Percentiles rank a stretch among this genome's conserved stretches.
Conservation (phyloP, 2,888 invertebrate genomes). For the Malacosoma neustria region DNA sequence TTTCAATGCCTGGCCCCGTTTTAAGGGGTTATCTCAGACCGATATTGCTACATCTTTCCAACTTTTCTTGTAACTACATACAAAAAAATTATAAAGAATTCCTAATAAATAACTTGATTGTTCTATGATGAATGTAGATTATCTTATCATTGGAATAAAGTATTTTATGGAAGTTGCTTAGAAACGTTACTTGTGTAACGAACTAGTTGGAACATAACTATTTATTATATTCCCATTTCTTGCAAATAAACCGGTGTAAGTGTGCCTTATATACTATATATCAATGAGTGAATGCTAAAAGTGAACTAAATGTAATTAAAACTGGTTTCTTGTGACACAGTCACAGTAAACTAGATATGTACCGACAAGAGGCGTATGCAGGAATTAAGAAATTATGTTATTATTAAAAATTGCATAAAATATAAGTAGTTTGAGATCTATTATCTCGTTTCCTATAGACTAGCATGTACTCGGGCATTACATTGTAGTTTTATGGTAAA, state of each 20-base stretch:
- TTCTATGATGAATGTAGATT: no score
- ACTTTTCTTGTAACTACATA: no score
- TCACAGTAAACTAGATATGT: conserved; percentile 8
- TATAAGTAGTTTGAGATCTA: not conserved
- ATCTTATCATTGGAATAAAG: conserved; percentile 5
- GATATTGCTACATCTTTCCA: no score
- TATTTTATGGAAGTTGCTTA: not conserved
- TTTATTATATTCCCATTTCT: not conserved
- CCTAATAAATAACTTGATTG: no score
- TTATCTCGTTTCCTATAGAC: no score
- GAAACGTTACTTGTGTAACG: conserved; percentile 1
- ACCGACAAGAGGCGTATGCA: conserved; percentile 7
- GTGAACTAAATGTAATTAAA: conserved; percentile 4
- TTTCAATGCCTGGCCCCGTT: no score
- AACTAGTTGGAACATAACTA: not conserved
- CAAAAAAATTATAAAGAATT: no score
- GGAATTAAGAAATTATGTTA: conserved; percentile 9
- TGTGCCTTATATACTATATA: not conserved
- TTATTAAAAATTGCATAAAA: not conserved
- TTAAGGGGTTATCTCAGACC: no score
- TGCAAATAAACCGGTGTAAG: not conserved
- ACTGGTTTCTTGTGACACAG: conserved; percentile 10
- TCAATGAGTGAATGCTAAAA: conserved; percentile 1
- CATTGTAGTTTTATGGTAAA: no score
- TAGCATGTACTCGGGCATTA: no score